These are phyloP conservation scores for Kuschelorhynchus macadamiae DNA, from an alignment of 2,888 invertebrate species.

Conservation along the genomic window DNA sequence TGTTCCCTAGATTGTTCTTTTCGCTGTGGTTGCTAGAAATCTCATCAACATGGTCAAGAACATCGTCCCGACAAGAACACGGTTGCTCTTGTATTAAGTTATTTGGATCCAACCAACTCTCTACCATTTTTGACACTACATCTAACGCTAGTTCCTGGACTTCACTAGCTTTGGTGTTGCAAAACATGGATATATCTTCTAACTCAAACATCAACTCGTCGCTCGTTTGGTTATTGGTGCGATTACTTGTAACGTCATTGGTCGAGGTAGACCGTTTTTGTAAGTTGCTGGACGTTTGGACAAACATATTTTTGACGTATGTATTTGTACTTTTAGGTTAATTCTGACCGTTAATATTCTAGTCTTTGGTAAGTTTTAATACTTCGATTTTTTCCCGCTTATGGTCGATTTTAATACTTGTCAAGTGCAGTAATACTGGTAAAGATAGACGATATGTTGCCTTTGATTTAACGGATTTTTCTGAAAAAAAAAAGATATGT, in stretches of 20 bases:
- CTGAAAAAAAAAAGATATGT: too few species aligned
- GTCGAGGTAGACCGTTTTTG: conserved; percentile 24
- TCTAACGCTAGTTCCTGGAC: conserved; percentile 44
- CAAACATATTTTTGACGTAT: conserved; percentile 30
- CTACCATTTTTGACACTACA: conserved; percentile 45
- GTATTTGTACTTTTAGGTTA: conserved; percentile 32
- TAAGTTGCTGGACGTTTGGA: conserved; percentile 30
- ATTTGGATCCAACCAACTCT: conserved; percentile 43
- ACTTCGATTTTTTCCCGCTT: conserved; percentile 11
- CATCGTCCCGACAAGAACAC: conserved; percentile 32
- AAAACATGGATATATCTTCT: conserved; percentile 35
- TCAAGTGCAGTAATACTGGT: conserved; percentile 36
- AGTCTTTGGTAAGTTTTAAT: conserved; percentile 39
- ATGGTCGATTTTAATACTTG: conserved; percentile 38
- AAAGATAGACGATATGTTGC: too few species aligned
- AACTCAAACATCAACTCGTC: conserved; percentile 47
- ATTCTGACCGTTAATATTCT: conserved; percentile 10
- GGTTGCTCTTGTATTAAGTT: conserved; percentile 33
- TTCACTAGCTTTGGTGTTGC: conserved; percentile 30
- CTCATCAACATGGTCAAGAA: conserved; percentile 14
- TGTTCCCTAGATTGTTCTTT: conserved; percentile 1
- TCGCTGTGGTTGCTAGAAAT: background rate
- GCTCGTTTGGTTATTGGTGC: background rate
- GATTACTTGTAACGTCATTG: conserved; percentile 1
- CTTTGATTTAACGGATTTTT: too few species aligned